phyloP scores from a whole-genome alignment of 2,113 vertebrate genomes.

The Tetrao urogallus region DNA sequence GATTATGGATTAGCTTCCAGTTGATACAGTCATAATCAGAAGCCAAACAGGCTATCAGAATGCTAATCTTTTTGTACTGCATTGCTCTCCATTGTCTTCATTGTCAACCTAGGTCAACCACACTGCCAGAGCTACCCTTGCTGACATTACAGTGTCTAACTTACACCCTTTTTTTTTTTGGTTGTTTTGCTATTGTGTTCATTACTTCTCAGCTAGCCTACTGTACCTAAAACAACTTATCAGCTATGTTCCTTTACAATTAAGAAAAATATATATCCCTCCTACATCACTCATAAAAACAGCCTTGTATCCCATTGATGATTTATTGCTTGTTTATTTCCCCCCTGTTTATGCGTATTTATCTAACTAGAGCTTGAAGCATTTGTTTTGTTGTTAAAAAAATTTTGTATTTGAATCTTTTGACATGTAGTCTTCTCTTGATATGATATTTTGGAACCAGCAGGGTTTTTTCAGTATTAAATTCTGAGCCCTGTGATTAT shows the following conservation, averaged over 20 bases:
- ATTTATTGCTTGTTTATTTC: background rate
- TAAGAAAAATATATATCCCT: background rate
- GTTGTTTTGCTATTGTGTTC: background rate
- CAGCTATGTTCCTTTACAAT: slow-evolving; percentile 1
- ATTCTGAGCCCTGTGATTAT: background rate
- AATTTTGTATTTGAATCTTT: background rate
- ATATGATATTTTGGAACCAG: background rate
- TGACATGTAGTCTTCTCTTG: background rate
- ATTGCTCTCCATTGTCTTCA: background rate
- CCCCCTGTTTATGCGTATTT: background rate
- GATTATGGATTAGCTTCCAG: background rate
- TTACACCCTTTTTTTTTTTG: background rate
- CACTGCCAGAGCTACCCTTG: background rate
- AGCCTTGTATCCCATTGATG: background rate
- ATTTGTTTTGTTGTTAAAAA: background rate
- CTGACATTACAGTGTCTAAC: background rate
- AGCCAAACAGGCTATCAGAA: background rate
- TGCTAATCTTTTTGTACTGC: background rate
- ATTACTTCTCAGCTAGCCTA: slow-evolving; percentile 17
- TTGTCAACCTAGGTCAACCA: background rate
- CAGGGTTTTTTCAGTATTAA: background rate
- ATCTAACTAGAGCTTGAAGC: background rate
- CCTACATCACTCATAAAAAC: background rate
- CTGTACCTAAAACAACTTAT: slow-evolving; percentile 28
- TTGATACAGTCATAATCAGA: background rate